A percentile compares a stretch with the other conserved stretches of the same genome.
phyloP scores from a whole-genome alignment of 2,888 invertebrate species.

The Eupithecia exiguata region DNA sequence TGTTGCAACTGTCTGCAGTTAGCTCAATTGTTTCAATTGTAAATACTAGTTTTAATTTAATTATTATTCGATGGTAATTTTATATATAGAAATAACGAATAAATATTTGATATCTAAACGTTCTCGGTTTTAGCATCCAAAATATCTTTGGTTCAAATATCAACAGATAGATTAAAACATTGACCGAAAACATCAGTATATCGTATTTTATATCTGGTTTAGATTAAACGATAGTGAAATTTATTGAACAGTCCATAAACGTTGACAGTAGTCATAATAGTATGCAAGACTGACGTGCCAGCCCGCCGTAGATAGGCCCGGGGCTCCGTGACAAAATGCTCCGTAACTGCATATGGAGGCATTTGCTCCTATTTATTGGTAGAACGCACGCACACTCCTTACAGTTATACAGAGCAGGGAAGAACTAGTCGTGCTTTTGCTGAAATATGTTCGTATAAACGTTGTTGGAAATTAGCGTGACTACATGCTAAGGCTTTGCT shows the following conservation, averaged over 20 bases:
- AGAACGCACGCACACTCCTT: constrained; percentile 57
- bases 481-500: neutral
- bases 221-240: neutral
- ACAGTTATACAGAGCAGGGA: constrained; percentile 32
- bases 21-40: too few relatives aligned
- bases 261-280: neutral
- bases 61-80: too few relatives aligned
- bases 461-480: neutral
- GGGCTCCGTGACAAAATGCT: constrained; percentile 57
- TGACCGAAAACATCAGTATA: neutral
- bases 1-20: too few relatives aligned
- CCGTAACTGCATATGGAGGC: constrained; percentile 58
- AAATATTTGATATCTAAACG: neutral
- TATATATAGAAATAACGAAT: neutral
- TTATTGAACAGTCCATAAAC: neutral
- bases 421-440: neutral
- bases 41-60: too few relatives aligned
- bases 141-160: neutral
- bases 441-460: neutral
- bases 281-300: constrained; percentile 55
- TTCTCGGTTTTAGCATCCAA: neutral
- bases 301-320: constrained; percentile 54
- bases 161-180: neutral
- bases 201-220: neutral
- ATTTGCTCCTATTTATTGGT: constrained; percentile 64